Percentiles rank a stretch among this genome's conserved stretches.
phyloP scores from a whole-genome alignment of 2,797 vertebrate genomes.

The Acrocephalus scirpaceus region DNA sequence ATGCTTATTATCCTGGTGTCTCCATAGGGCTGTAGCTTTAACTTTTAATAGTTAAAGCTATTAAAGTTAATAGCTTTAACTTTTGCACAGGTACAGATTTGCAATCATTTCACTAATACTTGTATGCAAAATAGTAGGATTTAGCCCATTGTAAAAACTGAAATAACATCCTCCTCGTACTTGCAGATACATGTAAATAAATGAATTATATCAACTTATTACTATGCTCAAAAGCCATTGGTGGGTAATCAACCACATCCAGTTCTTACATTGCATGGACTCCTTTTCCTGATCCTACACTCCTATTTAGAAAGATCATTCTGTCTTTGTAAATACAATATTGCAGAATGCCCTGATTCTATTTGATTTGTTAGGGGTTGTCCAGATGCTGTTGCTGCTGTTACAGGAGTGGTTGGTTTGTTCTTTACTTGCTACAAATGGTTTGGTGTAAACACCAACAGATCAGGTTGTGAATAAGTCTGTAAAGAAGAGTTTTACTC shows the following conservation, averaged over 20 bases:
- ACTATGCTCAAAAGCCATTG: background rate
- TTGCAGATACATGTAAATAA: background rate
- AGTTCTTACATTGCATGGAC: background rate
- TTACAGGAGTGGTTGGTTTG: background rate
- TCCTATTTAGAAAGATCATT: background rate
- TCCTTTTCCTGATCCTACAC: background rate
- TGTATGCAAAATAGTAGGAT: background rate
- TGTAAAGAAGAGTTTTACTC: background rate
- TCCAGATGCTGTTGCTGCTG: background rate
- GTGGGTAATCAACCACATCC: fast-evolving
- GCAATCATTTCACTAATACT: background rate
- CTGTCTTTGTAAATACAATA: background rate
- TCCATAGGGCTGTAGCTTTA: background rate
- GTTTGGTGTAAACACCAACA: background rate
- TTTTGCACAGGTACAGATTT: background rate
- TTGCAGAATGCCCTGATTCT: background rate
- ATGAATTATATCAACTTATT: background rate
- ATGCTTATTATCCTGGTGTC: background rate
- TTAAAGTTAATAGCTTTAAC: background rate
- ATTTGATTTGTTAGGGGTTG: background rate
- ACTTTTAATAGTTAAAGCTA: too few relatives aligned
- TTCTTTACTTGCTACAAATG: background rate
- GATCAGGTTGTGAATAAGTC: background rate
- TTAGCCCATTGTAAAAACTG: background rate
- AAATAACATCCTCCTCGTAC: background rate